Evolutionary conservation across 2,113 vertebrate genomes (phyloP), one percentile per base, ranked within the genome.

Genomic region (Argyrosomus japonicus): DNA sequence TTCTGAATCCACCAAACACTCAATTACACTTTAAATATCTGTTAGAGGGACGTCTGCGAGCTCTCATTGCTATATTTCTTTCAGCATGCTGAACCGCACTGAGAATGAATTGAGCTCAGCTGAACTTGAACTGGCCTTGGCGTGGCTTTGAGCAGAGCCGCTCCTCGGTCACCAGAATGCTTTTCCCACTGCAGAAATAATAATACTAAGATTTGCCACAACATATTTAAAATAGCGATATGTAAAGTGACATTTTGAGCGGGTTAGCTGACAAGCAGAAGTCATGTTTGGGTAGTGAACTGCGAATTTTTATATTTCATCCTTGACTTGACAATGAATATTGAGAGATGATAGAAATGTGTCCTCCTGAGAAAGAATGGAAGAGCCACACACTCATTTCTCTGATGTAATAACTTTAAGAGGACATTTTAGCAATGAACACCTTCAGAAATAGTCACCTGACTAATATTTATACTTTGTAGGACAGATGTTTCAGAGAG

Each of bases 1-100:
- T 65, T 71, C 70, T 60, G 23, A 71, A 72, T 53, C 70, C 77
- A 81, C 78, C 75, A 85, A 80, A 70, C 86, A 86, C 61, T 82
- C 58, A 77, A 82, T 47, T 87, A 81, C 77, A 81, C 64, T 80
- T 70, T 84, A 81, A 84, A 80, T 87, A 77, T 71, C 50, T 74
- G 75, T 84, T 80, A 62, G 43, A 27, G 72, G 61, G 67, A 65
- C 4, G 56, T 78, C 79, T 86, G 79, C 36, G 5, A 74, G 23
- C 69, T 78, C 40, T 82, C 63, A 82, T 62, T 47, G 32, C 62
- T 79, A 3, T 68, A 47, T 75, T 78, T 82, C 72, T 62, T 71
- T 61, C 27, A 73, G 57, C 29, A 36, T 57, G 60, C 65, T 84
- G 68, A 72, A 77, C 57, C 69, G 5, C 79, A 75, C 45, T 48